phyloP scores from a whole-genome alignment of 2,113 vertebrate species.

The Chionis minor region DNA sequence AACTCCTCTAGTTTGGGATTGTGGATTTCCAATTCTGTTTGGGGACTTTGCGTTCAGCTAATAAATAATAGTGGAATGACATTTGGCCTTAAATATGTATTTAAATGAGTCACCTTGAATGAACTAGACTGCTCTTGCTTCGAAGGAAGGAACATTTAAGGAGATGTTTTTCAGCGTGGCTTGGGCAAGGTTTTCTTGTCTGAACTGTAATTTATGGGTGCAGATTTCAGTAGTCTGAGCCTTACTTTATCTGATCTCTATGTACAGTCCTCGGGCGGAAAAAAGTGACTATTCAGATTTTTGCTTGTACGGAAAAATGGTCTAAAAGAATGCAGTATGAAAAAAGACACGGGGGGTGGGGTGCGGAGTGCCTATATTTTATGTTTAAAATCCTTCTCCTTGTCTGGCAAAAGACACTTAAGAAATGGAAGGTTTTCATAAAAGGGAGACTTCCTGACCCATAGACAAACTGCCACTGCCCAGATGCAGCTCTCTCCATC shows the following conservation, averaged over 20 bases:
- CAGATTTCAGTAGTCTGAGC: neutral
- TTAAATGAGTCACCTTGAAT: conserved; percentile 19
- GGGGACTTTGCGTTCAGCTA: neutral
- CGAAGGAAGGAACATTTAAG: neutral
- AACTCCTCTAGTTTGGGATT: neutral
- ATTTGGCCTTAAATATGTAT: conserved; percentile 11
- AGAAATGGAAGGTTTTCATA: neutral
- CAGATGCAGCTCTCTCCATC: neutral
- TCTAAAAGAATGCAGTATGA: neutral
- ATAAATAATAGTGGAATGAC: neutral
- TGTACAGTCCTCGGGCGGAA: neutral
- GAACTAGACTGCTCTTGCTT: neutral
- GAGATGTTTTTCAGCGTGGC: neutral
- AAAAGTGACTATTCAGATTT: neutral
- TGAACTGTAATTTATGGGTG: neutral
- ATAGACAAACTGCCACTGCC: neutral
- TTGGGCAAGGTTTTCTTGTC: neutral
- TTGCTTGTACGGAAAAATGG: neutral
- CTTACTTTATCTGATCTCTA: neutral
- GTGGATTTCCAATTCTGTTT: neutral
- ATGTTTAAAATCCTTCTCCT: neutral
- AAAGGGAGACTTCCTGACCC: neutral
- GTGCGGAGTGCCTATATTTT: neutral
- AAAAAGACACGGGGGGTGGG: neutral
- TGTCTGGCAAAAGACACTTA: neutral